Evolutionary conservation across 1,140 invertebrate genomes (phyloP), one percentile per base, ranked within the genome.

Genomic region (Drosophila pachea): DNA sequence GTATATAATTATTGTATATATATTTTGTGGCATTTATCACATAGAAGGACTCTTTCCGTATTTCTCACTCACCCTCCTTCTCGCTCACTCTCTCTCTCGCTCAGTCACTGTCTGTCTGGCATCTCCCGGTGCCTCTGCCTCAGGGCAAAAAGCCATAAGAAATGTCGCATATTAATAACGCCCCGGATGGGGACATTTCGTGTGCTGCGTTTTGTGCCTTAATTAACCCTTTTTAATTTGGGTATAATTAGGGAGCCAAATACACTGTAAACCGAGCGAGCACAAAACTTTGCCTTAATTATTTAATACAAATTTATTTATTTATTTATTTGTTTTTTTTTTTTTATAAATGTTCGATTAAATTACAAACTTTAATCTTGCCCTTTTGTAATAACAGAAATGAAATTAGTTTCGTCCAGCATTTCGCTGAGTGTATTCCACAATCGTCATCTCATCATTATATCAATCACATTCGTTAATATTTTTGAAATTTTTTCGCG

Each of bases 201-300:
- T 68, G 59, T 71, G 78, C 74, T 79, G 48, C 73, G 81, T 78
- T 78, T 79, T 78, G 81, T 74, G 79, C 84, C 86, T 87, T 88
- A 88, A 88, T 88, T 88, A 88, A 87, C 87, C 87, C 76, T 87
- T 88, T 88, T 88, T 88, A 88, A 88, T 87, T 88, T 88, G 87
- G 78, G 76, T 82, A 88, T 86, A 86, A 86, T 86, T 86, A 86
- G 82, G 76, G 74, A 61, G 47, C 16, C 38, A 16, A 42, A 47
- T 70, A 7, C 78, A 82, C 78, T 75, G 72, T n/a, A 4, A 82
- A 31, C 0, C 9, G 36, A 7, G 5, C n/a, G n/a, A 31, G 3
- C 2, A 1, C 8, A 8, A 40, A 1, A 11, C 3, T 0, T 3
- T 12, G 9, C 42, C 7, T 42, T 22, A 11, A 14, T 2, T 8